A percentile compares a stretch with the other conserved stretches of the same genome.
phyloP scores from a whole-genome alignment of 2,113 vertebrate species.

The Dunckerocampus dactyliophorus region DNA sequence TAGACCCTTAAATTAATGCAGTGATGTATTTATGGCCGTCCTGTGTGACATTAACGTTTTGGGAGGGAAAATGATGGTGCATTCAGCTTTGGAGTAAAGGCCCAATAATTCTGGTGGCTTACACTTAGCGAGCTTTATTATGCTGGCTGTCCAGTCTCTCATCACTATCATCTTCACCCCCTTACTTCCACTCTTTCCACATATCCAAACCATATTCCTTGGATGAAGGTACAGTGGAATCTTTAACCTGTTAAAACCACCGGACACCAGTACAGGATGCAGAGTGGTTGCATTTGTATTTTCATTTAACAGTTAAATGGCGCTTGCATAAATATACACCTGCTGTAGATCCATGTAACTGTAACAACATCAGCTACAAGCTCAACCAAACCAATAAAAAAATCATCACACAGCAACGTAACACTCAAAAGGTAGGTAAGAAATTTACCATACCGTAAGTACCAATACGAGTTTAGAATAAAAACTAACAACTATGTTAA shows the following conservation, averaged over 20 bases:
- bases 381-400: too few relatives aligned
- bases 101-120: slow-evolving; percentile 60
- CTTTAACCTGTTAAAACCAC: not conserved
- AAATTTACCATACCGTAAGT: too few relatives aligned
- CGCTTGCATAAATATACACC: too few relatives aligned
- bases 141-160: slow-evolving; percentile 31
- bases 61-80: slow-evolving; percentile 60
- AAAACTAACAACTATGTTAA: too few relatives aligned
- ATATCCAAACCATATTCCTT: not conserved
- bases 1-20: slow-evolving; percentile 53
- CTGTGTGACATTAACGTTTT: slow-evolving; percentile 62
- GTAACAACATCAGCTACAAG: too few relatives aligned
- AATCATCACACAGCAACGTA: too few relatives aligned
- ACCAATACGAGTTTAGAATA: too few relatives aligned
- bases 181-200: not conserved
- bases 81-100: slow-evolving; percentile 54
- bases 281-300: not conserved
- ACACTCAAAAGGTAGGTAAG: too few relatives aligned
- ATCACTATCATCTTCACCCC: slow-evolving; percentile 38
- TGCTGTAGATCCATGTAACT: too few relatives aligned
- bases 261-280: not conserved
- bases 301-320: too few relatives aligned
- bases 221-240: not conserved
- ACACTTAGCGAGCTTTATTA: slow-evolving; percentile 60
- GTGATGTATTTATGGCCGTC: slow-evolving; percentile 57